phyloP scores from a whole-genome alignment of 2,113 vertebrate genomes.

The Lycocorax pyrrhopterus region DNA sequence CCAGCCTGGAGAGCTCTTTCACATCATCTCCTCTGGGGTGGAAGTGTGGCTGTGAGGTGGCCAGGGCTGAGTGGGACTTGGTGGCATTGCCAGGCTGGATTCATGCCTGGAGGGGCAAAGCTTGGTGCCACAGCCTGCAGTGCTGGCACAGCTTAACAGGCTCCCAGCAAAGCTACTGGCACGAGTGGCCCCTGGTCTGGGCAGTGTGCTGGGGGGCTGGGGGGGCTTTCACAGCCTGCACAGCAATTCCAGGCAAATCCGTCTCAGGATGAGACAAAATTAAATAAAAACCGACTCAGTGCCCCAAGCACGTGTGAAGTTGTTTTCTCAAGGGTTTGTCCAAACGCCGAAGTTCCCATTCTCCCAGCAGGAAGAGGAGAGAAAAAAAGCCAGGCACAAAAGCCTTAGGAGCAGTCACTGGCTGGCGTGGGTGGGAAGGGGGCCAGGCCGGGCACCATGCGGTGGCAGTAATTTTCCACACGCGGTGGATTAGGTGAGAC shows the following conservation, averaged over 20 bases:
- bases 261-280: not conserved
- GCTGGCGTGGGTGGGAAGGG: slow-evolving; percentile 4
- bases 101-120: not conserved
- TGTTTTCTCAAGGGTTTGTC: slow-evolving; percentile 29
- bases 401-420: not conserved
- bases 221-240: not conserved
- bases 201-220: not conserved
- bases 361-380: slow-evolving; percentile 33
- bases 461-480: slow-evolving; percentile 57
- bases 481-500: not conserved
- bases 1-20: not conserved
- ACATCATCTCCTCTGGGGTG: not conserved
- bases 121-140: not conserved
- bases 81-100: not conserved
- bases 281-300: not conserved
- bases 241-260: not conserved
- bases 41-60: not conserved
- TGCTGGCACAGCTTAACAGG: not conserved
- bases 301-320: not conserved
- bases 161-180: not conserved
- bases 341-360: not conserved
- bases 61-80: not conserved
- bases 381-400: slow-evolving; percentile 12
- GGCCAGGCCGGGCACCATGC: not conserved
- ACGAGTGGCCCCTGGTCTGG: not conserved